Base-by-base conservation (phyloP, 2,797 vertebrate genomes). In the Nasua narica region DNA sequence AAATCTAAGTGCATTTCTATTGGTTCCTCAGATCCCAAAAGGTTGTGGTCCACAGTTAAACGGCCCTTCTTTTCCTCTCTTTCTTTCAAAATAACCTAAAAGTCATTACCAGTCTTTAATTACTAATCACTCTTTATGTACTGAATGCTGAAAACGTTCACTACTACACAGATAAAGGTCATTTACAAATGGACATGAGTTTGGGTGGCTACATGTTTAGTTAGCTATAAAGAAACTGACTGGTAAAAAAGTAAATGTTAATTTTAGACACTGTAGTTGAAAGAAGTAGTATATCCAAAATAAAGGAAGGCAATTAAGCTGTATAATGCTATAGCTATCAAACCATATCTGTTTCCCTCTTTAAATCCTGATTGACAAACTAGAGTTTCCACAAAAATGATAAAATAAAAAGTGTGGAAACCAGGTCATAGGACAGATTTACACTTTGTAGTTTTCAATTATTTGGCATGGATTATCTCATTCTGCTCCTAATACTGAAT, bases 1-100 rank as follows among this genome's bases (percentile, higher is more conserved):
- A 99, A 99, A 91, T 98, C 98, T 81, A 99, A 96, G 96, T 98
- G 98, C 65, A 98, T 98, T 1, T 99, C 99, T 32, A 98, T 98
- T 9, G 99, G 99, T 60, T 99, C 99, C 9, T 99, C 99, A 62
- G 99, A 98, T 67, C 99, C 99, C 88, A 99, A 87, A 90, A 99
- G 98, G 94, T 95, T 98, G 54, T 99, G 99, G 82, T 99, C 99
- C 86, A 99, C 98, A 83, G 98, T 99, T 2, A 99, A 96, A 97
- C 99, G 99, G 1, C 99, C 99, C 98, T 99, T 99, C 98, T 99
- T 99, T 94, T 99, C 99, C 97, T 99, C 99, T 91, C 99, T 99
- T 98, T 99, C 99, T 98, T 99, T 99, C 97, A 99, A 98, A 97
- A 99, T 99, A 92, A 99, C 99, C 99, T 99, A 97, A 32, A 95